Percentiles rank a stretch among this genome's conserved stretches.
These are phyloP conservation scores for Barypeithes pellucidus DNA, from an alignment of 2,888 invertebrate genomes.

Conservation along the genomic window DNA sequence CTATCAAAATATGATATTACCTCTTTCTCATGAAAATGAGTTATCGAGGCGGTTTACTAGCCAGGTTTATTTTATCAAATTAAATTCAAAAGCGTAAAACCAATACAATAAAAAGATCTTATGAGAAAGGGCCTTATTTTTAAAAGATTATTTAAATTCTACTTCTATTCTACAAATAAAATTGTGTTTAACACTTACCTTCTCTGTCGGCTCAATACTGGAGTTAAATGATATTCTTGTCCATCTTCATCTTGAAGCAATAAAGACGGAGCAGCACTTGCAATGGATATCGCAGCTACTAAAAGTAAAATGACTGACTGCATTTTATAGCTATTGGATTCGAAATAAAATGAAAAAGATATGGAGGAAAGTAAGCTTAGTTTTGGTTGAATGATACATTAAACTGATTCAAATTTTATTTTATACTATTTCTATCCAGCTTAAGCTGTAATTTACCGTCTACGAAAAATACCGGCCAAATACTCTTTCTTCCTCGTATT, in stretches of 20 bases:
- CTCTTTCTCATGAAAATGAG: too few relatives aligned
- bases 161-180: slow-evolving; percentile 13
- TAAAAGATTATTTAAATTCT: too few relatives aligned
- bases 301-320: slow-evolving; percentile 2
- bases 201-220: slow-evolving; percentile 12
- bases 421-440: neutral
- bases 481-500: too few relatives aligned
- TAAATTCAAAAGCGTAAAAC: too few relatives aligned
- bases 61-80: too few relatives aligned
- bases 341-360: neutral
- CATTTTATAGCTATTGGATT: neutral
- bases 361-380: neutral
- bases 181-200: slow-evolving; percentile 29
- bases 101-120: too few relatives aligned
- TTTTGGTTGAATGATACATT: neutral
- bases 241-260: slow-evolving; percentile 34
- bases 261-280: slow-evolving; percentile 7
- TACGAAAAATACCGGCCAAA: neutral
- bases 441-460: neutral
- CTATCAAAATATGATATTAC: too few relatives aligned
- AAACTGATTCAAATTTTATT: neutral
- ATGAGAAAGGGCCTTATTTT: too few relatives aligned
- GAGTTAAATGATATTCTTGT: slow-evolving; percentile 18
- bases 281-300: neutral
- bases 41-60: too few relatives aligned